A percentile compares a stretch with the other conserved stretches of the same genome.
phyloP scores from a whole-genome alignment of 2,888 invertebrate species.

The Tholera decimalis region DNA sequence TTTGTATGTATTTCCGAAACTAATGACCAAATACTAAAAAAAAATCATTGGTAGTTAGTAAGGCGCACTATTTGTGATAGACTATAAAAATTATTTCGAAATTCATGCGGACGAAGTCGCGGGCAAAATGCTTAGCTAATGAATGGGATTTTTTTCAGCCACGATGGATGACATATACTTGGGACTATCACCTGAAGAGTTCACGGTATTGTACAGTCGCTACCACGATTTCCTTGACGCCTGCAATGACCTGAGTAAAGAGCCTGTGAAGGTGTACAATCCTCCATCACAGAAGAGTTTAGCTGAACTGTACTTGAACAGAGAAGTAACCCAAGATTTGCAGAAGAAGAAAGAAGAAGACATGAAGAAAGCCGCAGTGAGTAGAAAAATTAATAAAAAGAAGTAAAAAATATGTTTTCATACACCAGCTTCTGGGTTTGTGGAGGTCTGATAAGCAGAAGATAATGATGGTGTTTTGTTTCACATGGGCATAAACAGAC shows the following conservation, averaged over 20 bases:
- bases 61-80: no score
- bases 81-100: no score
- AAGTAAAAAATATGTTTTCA: no score
- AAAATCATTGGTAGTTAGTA: no score
- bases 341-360: slow-evolving; percentile 82
- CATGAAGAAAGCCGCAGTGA: slow-evolving; percentile 73
- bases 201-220: slow-evolving; percentile 51
- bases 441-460: no score
- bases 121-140: no score
- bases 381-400: slow-evolving; percentile 21
- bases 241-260: slow-evolving; percentile 45
- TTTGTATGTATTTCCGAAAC: no score
- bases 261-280: slow-evolving; percentile 73
- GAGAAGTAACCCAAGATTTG: slow-evolving; percentile 77
- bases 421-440: no score
- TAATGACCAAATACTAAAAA: no score
- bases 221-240: slow-evolving; percentile 63
- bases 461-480: no score
- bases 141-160: slow-evolving; percentile 23
- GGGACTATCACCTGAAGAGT: slow-evolving; percentile 63
- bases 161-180: slow-evolving; percentile 49
- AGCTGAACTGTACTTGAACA: slow-evolving; percentile 75
- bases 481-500: no score
- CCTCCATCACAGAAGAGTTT: slow-evolving; percentile 64
- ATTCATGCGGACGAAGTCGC: no score